Conservation (phyloP, 2,888 invertebrate species). For the Parasteatoda lunata region DNA sequence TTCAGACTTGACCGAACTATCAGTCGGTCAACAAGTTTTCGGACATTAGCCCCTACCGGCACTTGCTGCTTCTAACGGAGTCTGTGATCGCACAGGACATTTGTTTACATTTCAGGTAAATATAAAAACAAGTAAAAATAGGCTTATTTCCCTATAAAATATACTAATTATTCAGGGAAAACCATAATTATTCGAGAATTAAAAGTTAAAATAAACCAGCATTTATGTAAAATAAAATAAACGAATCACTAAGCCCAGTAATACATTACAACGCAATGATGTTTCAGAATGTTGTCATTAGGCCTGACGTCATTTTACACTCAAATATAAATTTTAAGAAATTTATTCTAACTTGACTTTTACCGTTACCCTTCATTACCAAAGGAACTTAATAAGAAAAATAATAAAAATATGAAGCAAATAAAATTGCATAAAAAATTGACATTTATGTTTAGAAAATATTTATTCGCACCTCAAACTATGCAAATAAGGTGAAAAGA, state of each 20-base stretch:
- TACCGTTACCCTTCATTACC: neutral
- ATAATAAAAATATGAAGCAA: neutral
- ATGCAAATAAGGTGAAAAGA: conserved; percentile 69
- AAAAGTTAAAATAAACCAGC: neutral
- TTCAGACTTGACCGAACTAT: conserved; percentile 56
- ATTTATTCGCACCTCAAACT: conserved; percentile 63
- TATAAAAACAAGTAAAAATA: neutral
- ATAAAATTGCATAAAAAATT: neutral
- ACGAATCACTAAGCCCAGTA: conserved; percentile 65
- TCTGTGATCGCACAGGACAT: conserved; percentile 46
- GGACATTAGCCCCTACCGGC: conserved; percentile 41
- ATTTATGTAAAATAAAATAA: conserved; percentile 7
- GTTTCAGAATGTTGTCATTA: conserved; percentile 63
- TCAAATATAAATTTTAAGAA: conserved; percentile 63
- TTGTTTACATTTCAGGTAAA: conserved; percentile 28
- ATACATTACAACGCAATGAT: conserved; percentile 59
- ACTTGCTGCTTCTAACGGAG: conserved; percentile 19
- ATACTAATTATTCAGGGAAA: too few relatives aligned
- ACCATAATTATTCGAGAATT: too few relatives aligned
- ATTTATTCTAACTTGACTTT: conserved; percentile 52
- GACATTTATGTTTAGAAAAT: conserved; percentile 22
- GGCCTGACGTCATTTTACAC: conserved; percentile 68
- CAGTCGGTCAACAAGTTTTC: conserved; percentile 44
- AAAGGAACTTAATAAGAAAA: neutral
- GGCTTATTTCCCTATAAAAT: neutral